Evolutionary conservation across 2,113 vertebrate genomes (phyloP).

Genomic region (Anguilla japonica): DNA sequence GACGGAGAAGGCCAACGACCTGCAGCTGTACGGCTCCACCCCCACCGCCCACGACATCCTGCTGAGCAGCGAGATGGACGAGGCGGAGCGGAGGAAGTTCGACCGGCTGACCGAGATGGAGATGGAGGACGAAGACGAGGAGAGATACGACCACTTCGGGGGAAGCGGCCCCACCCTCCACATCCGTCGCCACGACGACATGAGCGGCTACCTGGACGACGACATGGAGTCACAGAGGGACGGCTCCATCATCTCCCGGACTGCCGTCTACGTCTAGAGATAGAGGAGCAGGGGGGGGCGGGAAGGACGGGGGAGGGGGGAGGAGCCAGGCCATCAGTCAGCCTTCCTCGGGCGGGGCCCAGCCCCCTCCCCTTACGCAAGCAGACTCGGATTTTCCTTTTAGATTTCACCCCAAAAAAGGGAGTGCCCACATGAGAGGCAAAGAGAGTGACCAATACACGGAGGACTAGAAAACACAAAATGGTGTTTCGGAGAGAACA

Average conservation of each 20-base stretch:
- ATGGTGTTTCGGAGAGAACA: neutral
- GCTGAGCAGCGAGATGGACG: slow-evolving; percentile 68
- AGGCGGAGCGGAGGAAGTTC: slow-evolving; percentile 72
- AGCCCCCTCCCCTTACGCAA: slow-evolving; percentile 11
- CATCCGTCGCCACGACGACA: slow-evolving; percentile 60
- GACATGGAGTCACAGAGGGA: slow-evolving; percentile 91
- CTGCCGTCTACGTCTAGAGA: slow-evolving; percentile 83
- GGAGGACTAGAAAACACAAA: slow-evolving; percentile 1
- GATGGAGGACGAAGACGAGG: slow-evolving; percentile 62
- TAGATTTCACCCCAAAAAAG: slow-evolving; percentile 54
- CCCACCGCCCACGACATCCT: slow-evolving; percentile 73
- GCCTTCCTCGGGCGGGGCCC: slow-evolving; percentile 6
- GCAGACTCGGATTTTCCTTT: slow-evolving; percentile 62
- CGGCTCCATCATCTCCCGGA: slow-evolving; percentile 86
- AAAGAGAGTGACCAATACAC: neutral
- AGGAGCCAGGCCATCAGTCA: neutral
- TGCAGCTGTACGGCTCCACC: slow-evolving; percentile 50
- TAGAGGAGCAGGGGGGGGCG: neutral
- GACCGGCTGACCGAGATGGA: slow-evolving; percentile 52
- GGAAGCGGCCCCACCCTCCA: slow-evolving; percentile 68
- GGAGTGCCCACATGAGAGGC: slow-evolving; percentile 37
- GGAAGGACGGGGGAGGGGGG: too few species aligned
- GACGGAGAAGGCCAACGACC: slow-evolving; percentile 68
- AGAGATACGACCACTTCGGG: slow-evolving; percentile 70
- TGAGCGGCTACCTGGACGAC: slow-evolving; percentile 73